Evolutionary conservation across 2,888 invertebrate genomes (phyloP), one percentile per base, ranked within the genome.

Genomic region (Leistus spinibarbis): DNA sequence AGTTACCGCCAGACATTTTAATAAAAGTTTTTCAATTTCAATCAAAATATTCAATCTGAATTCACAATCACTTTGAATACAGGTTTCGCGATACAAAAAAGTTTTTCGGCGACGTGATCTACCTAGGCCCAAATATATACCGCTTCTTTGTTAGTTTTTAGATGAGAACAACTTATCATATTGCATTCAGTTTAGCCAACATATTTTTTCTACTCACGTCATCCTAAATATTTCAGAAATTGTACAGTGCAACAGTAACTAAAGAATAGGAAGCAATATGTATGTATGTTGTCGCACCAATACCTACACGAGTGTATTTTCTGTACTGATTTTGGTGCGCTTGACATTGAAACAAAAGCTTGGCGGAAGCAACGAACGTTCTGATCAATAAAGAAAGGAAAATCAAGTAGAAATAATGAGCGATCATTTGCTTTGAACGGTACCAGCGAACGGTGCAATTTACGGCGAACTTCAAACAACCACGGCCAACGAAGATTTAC

Each of bases 1-100:
- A 57, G 10, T 57, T 57, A 57, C n/a, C 17, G 20, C 57, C n/a
- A 20, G 57, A 7, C 20, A 16, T 20, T 57, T 64, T 64, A 3
- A 64, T 64, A 64, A 64, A 64, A 64, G 64, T 64, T 64, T 64
- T 64, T 64, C 64, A 63, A 63, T 63, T 63, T 63, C 63, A 64
- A 64, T 64, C 64, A 64, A 64, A 64, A 64, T 64, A 64, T 64
- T 64, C 64, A 64, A 64, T 64, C 64, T 64, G 24, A 64, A 64
- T 64, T 64, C 64, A 64, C 4, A 24, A 20, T 10, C 16, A 64
- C 27, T 23, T 64, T 64, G 64, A 63, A 22, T 64, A 24, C 23
- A 57, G 16, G 57, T 64, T 2, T 63, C 23, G 27, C 13, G 16
- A 64, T 64, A 64, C 64, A 64, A 64, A 64, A 64, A 40, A 13